Base-by-base conservation (phyloP, 2,797 vertebrate genomes). In the Podarcis lilfordi region DNA sequence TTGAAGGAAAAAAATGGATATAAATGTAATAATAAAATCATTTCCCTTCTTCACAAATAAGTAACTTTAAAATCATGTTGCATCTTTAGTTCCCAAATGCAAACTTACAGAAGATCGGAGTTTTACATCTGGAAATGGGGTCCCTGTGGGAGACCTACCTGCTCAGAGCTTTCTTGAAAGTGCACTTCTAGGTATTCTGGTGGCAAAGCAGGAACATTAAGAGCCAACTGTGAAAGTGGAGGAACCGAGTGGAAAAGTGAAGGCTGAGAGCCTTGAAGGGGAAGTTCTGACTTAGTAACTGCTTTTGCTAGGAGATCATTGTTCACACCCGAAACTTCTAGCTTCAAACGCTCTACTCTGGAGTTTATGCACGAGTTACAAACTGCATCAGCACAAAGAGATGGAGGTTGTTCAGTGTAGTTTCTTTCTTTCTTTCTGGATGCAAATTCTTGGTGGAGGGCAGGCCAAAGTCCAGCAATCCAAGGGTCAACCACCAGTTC, bases 401-500 rank as follows among this genome's bases (percentile, higher is more conserved):
- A 82, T 37, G 89, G 27, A 35, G 27, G 5, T 8, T 80, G 17
- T 0, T 90, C 78, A 37, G 11, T 1, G 3, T 4, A 85, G 27
- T 25, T 92, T 93, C 92, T 82, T 80, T 40, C 75, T 95, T 94
- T 87, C 90, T 92, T 64, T 35, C 86, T 90, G 10, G 94, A 92
- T 1, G 37, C 25, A 91, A 98, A 95, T 17, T 95, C 95, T 91
- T 96, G 95, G 82, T 95, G 95, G 64, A 99, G 97, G 68, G 98
- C 98, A 29, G 95, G 92, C 99, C 99, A 99, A 93, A 99, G 97
- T 85, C 98, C 98, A 74, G 98, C 96, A 91, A 99, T 97, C 99
- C 99, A 99, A 1, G 99, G 98, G 86, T 99, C 99, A 69, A 99
- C 97, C 88, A 99, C 98, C 82, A 99, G 85, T 91, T 99, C 99